Evolutionary conservation across 2,113 vertebrate genomes (phyloP), one percentile per base, ranked within the genome.

Genomic region (Rhinolophus sinicus): DNA sequence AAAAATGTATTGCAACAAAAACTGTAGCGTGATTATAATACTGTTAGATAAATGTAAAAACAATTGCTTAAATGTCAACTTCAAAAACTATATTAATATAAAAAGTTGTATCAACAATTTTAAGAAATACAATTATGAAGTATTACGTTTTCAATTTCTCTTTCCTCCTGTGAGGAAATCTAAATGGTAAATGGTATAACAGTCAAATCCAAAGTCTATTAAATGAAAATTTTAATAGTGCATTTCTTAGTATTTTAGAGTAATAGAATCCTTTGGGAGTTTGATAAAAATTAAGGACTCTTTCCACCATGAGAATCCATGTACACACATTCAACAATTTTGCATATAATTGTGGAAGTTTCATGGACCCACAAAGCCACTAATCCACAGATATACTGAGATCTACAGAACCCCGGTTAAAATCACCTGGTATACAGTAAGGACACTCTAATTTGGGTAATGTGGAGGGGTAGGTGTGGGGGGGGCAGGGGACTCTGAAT

Each of bases 1-100:
- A 97, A 96, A 97, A 40, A 97, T 26, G 86, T 19, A 97, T 69
- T 15, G 84, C 80, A 87, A 65, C 24, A 54, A 94, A 94, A 87
- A 38, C 30, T 56, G 44, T 24, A 76, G 35, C 64, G 44, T 60
- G 80, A 64, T 38, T 52, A 58, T 35, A 72, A 72, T 33, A 67
- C 6, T 75, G 50, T 44, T 47, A 88, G 24, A 62, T 73, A 90
- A 60, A 76, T 75, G 15, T 54, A 65, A 96, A 97, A 90, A 44
- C 6, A 64, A 85, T 40, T 38, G 35, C 62, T 89, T 92, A 97
- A 96, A 73, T 88, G 40, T 35, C 26, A 89, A 67, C 35, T 93
- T 91, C 73, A 95, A 80, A 92, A 67, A 78, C 0, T 90, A 33
- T 70, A 76, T 76, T 76, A 52, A 65, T 38, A 52, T 30, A 80